Conservation (phyloP, 2,113 vertebrate genomes). For the Ailuropoda melanoleuca region DNA sequence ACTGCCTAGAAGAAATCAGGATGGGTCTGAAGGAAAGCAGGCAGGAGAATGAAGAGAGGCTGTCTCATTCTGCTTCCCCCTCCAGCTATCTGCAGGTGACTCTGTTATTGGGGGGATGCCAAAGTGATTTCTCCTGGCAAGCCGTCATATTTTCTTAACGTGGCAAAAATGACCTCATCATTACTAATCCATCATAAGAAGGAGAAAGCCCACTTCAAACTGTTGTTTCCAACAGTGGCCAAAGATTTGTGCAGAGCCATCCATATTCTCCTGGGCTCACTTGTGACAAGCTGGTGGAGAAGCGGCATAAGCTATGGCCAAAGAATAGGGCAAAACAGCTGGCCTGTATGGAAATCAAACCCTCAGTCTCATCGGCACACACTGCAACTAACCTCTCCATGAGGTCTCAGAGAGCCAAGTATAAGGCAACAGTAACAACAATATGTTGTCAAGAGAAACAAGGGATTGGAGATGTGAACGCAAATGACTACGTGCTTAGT, state of each 20-base stretch:
- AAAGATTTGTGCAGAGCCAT: neutral
- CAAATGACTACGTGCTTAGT: neutral
- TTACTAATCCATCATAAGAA: neutral
- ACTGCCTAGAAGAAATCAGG: neutral
- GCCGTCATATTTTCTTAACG: neutral
- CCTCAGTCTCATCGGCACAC: fast-evolving
- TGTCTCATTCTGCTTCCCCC: neutral
- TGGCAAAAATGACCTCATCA: neutral
- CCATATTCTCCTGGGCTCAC: neutral
- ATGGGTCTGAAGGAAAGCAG: neutral
- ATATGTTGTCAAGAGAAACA: neutral
- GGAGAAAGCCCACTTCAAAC: neutral
- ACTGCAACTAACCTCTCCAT: neutral
- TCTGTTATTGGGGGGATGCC: neutral
- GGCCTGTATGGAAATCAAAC: neutral
- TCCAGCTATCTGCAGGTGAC: neutral
- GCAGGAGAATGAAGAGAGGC: neutral
- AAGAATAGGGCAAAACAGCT: neutral
- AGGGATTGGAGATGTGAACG: neutral
- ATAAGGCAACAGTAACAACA: neutral
- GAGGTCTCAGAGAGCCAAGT: neutral
- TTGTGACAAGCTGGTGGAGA: neutral
- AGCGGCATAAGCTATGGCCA: neutral
- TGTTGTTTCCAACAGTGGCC: neutral
- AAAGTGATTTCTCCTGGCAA: neutral